Evolutionary conservation across 2,113 vertebrate genomes (phyloP), one percentile per base, ranked within the genome.

Genomic region (Gallinago undulata): DNA sequence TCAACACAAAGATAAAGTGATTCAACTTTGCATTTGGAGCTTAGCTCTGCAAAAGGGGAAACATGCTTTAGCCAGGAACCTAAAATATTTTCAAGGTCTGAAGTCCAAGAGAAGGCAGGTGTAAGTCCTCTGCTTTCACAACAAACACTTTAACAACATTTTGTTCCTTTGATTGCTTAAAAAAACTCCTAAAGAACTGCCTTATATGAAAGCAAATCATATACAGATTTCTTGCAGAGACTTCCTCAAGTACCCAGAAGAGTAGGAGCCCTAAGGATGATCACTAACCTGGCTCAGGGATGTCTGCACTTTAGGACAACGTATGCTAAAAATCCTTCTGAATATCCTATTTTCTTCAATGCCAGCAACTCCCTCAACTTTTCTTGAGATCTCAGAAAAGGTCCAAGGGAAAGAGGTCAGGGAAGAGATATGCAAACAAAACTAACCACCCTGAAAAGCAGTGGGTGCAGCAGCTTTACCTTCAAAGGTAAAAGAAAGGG

Each of bases 31-130:
- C 50, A 45, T 15, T 91, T 9, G 2, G 9, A 86, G 39, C 31
- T 64, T 39, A 60, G 59, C 92, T 95, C 89, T 94, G 78, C 79
- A 90, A 94, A 90, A 69, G 30, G 37, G n/a, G n/a, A 88, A 94
- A 64, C 75, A 23, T 31, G 10, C 41, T 95, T 79, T 17, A 39
- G 37, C 74, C 77, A 93, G 64, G 28, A 97, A 96, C 31, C 22
- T 57, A 55, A 72, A 92, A 76, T 84, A 87, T 28, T 84, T 94
- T 90, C 11, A 86, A 90, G 53, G 24, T 84, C 45, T 84, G 64
- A 57, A 50, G 81, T 93, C 75, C 47, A 88, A 82, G 7, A 64
- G 37, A 80, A 97, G 82, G 73, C 47, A 95, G 28, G 62, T 67
- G 56, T 86, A 96, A 78, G 62, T 82, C n/a, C 27, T 68, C 75